phyloP scores from a whole-genome alignment of 2,113 vertebrate species.

The Chunga burmeisteri region DNA sequence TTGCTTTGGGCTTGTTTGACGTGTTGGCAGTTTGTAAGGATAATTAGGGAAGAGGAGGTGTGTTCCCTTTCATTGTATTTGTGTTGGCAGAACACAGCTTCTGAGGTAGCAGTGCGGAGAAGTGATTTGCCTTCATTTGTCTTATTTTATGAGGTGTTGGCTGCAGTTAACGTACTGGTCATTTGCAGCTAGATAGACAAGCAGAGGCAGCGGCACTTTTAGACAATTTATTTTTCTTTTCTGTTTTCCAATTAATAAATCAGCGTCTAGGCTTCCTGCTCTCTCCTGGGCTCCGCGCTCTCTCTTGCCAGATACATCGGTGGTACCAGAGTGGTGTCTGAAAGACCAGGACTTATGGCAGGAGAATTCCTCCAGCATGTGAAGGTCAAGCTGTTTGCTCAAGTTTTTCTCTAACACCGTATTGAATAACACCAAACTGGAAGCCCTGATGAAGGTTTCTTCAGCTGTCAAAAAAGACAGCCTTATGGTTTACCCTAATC shows the following conservation, averaged over 20 bases:
- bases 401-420: not conserved
- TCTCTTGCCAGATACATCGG: not conserved
- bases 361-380: not conserved
- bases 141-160: not conserved
- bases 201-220: not conserved
- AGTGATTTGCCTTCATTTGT: not conserved
- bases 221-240: not conserved
- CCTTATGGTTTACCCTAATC: not conserved
- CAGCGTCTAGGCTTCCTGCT: not conserved
- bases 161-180: not conserved
- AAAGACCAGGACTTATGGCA: not conserved
- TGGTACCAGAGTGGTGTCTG: rapidly evolving
- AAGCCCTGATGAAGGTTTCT: not conserved
- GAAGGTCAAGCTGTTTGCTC: not conserved
- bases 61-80: not conserved
- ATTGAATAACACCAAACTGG: too few species aligned
- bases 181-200: not conserved
- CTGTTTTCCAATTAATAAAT: not conserved
- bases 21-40: not conserved
- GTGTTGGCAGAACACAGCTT: not conserved
- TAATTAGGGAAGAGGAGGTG: not conserved
- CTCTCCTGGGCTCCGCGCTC: not conserved
- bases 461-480: not conserved
- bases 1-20: not conserved
- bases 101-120: not conserved